Evolutionary conservation across 2,888 invertebrate genomes (phyloP).

Genomic region (Drosophila aldrichi): DNA sequence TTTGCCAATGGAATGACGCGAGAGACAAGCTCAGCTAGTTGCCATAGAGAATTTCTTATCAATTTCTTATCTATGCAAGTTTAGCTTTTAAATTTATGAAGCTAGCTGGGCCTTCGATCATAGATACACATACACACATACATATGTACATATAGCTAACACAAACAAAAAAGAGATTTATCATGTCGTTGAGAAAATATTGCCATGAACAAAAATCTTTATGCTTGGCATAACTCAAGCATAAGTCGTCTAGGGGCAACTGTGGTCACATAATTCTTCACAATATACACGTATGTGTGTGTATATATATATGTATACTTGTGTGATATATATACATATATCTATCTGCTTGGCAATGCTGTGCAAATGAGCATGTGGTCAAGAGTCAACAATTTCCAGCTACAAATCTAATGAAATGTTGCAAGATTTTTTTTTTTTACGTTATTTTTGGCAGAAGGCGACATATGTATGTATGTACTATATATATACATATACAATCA

Average conservation of each 20-base stretch:
- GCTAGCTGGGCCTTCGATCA: constrained; percentile 26
- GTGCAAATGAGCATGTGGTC: constrained; percentile 41
- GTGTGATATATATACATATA: constrained; percentile 28
- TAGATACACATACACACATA: not conserved
- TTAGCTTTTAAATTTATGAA: not conserved
- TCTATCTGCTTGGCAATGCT: constrained; percentile 39
- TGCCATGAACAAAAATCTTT: constrained; percentile 54
- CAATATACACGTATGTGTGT: not conserved
- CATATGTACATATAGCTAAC: not conserved
- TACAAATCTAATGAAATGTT: constrained; percentile 41
- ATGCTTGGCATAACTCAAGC: constrained; percentile 56
- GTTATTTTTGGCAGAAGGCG: constrained; percentile 40
- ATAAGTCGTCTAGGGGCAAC: constrained; percentile 41
- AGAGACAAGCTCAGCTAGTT: not conserved
- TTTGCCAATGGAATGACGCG: not conserved
- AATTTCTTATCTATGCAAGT: not conserved
- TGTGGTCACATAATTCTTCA: constrained; percentile 54
- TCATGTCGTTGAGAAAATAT: constrained; percentile 47
- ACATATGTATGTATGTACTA: not conserved
- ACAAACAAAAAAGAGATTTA: constrained; percentile 45
- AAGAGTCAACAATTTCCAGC: constrained; percentile 52
- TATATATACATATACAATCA: not conserved
- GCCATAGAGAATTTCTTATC: not conserved
- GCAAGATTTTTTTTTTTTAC: constrained; percentile 4
- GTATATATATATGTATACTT: not conserved